Evolutionary conservation across 2,113 vertebrate genomes (phyloP).

Genomic region (Alligator sinensis): DNA sequence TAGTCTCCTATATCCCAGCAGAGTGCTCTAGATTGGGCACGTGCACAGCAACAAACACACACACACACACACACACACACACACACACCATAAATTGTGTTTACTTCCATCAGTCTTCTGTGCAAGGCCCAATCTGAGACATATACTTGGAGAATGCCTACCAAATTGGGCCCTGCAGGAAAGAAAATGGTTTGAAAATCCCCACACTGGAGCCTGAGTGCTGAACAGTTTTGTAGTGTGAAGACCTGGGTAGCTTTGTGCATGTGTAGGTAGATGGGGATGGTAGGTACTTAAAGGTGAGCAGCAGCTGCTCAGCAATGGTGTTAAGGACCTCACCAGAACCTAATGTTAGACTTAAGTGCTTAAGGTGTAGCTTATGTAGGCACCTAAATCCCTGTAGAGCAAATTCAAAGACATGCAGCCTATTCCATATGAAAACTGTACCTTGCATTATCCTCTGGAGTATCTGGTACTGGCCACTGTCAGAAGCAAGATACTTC

Average conservation of each 20-base stretch:
- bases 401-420: neutral
- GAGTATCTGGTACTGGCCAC: neutral
- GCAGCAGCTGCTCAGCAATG: neutral
- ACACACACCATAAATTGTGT: no score
- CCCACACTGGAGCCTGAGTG: neutral
- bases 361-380: neutral
- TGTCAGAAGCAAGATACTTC: fast-evolving
- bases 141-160: no score
- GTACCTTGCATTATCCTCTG: neutral
- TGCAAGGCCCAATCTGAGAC: no score
- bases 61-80: no score
- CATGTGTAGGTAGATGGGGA: neutral
- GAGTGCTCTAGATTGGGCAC: no score
- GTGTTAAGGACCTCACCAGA: neutral
- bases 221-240: neutral
- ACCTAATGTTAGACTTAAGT: neutral
- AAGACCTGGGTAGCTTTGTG: fast-evolving
- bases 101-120: no score
- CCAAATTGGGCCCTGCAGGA: no score
- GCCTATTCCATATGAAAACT: neutral
- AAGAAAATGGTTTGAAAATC: neutral
- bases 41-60: no score
- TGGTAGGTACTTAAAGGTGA: neutral
- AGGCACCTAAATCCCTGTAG: neutral
- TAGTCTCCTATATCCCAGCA: no score